phyloP scores from a whole-genome alignment of 2,797 vertebrate species.

The Luscinia megarhynchos region DNA sequence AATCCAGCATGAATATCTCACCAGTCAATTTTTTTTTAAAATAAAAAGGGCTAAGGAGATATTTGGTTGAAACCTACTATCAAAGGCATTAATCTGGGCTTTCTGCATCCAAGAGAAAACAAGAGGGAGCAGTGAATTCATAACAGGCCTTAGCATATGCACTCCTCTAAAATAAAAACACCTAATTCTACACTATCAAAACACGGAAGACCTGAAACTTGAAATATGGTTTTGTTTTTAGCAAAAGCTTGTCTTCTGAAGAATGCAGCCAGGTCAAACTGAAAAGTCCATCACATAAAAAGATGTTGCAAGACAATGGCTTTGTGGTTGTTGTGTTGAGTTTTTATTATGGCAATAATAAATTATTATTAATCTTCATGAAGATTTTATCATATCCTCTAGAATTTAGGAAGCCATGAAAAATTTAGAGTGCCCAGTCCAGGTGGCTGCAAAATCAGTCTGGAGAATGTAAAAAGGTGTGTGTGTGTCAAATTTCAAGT shows the following conservation, averaged over 20 bases:
- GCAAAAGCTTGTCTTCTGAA: not conserved
- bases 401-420: not conserved
- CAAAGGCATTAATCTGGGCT: not conserved
- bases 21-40: not conserved
- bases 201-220: not conserved
- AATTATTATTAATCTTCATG: not conserved
- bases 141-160: not conserved
- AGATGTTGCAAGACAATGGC: not conserved
- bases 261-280: not conserved
- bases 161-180: not conserved
- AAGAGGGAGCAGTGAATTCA: not conserved
- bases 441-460: not conserved
- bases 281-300: not conserved
- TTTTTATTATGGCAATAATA: not conserved
- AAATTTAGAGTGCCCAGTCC: not conserved
- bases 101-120: not conserved
- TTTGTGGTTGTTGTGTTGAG: not conserved
- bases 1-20: not conserved
- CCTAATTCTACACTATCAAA: not conserved
- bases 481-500: not conserved
- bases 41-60: not conserved
- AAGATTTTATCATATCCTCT: not conserved
- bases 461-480: not conserved
- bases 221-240: not conserved
- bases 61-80: not conserved